Conservation (phyloP, 2,113 vertebrate species). For the Rhynchomys soricoides region DNA sequence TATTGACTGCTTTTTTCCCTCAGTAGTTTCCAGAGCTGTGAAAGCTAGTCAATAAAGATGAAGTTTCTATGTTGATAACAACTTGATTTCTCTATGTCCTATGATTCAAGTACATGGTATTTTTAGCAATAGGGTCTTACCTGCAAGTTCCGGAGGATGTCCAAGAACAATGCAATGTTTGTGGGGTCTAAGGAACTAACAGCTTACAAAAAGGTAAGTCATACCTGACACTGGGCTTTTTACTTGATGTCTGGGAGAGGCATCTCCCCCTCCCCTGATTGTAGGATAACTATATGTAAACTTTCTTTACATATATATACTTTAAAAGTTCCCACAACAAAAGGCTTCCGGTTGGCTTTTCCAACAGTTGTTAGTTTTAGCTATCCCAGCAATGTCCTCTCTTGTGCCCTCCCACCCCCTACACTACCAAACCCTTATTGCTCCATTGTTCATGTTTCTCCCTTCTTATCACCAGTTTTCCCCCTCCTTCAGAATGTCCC, state of each 20-base stretch:
- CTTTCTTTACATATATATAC: background rate
- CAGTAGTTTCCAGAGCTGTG: background rate
- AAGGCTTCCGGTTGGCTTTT: background rate
- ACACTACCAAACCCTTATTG: background rate
- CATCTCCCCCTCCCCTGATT: too few relatives aligned
- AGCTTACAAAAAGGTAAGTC: background rate
- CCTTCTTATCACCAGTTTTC: background rate
- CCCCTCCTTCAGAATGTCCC: background rate
- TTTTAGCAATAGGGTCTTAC: background rate
- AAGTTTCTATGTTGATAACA: background rate
- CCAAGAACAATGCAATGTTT: background rate
- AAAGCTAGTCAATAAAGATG: background rate
- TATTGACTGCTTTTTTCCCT: background rate
- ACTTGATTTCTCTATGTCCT: background rate
- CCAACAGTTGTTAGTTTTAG: background rate
- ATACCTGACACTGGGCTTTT: background rate
- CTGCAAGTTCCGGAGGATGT: background rate
- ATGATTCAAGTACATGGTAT: background rate
- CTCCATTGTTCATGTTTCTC: too few relatives aligned
- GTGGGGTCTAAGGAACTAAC: background rate
- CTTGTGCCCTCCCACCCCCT: background rate
- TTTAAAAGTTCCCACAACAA: background rate
- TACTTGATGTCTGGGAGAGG: background rate
- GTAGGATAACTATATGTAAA: background rate
- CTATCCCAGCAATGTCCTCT: background rate